phyloP scores from a whole-genome alignment of 2,113 vertebrate genomes.

The Elephas maximus region DNA sequence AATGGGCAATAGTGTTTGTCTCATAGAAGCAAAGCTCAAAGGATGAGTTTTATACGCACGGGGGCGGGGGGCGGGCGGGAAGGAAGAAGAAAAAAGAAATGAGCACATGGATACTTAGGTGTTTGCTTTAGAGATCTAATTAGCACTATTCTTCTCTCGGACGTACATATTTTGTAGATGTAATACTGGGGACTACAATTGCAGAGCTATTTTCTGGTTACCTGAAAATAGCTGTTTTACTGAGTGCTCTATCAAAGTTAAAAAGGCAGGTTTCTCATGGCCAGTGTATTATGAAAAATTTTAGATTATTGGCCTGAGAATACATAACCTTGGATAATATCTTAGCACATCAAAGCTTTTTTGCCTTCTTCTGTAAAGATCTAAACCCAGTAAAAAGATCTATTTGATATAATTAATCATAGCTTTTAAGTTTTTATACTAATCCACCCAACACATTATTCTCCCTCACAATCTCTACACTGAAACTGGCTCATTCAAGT shows the following conservation, averaged over 20 bases:
- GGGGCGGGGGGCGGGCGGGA: accelerated
- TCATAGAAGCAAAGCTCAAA: background rate
- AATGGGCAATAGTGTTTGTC: background rate
- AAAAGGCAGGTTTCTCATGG: background rate
- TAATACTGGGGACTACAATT: background rate
- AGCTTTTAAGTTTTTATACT: background rate
- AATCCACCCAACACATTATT: background rate
- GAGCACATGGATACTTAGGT: background rate
- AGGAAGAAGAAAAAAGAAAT: background rate
- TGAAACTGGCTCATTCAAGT: background rate
- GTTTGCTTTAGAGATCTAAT: constrained; percentile 13
- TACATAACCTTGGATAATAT: background rate
- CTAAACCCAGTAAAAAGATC: too few species aligned
- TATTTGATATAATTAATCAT: constrained; percentile 7
- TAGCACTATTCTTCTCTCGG: background rate
- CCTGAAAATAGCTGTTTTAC: background rate
- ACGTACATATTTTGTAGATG: background rate
- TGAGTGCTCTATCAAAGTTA: background rate
- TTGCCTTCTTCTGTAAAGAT: background rate
- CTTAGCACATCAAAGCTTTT: background rate
- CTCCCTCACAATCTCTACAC: background rate
- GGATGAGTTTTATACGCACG: background rate
- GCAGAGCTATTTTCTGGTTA: background rate
- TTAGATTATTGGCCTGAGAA: background rate
- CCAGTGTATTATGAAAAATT: background rate